Percentiles rank a stretch among this genome's conserved stretches.
Conservation (phyloP, 2,797 vertebrate genomes). For the Pseudotriccus pelzelni region DNA sequence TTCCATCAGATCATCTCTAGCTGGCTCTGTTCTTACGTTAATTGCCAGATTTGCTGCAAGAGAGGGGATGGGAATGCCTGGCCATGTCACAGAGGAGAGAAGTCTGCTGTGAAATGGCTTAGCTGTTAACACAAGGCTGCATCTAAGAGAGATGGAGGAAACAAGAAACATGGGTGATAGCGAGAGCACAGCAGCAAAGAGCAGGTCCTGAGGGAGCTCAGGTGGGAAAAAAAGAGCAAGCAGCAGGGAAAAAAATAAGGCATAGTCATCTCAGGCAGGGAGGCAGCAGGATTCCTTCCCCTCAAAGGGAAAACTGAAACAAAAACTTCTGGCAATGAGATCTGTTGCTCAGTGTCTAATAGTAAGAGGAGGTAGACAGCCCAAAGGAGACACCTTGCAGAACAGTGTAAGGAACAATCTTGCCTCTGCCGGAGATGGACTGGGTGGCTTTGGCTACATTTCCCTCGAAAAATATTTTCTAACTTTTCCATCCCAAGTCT, state of each 20-base stretch:
- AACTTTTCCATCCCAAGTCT: neutral
- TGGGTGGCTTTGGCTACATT: neutral
- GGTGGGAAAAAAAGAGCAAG: neutral
- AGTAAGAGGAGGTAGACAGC: neutral
- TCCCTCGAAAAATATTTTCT: neutral
- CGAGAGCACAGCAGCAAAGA: neutral
- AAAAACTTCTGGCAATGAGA: neutral
- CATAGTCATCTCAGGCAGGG: neutral
- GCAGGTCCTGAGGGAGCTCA: neutral
- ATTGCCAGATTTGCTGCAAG: neutral
- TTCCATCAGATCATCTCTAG: neutral
- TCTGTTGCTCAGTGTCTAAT: neutral
- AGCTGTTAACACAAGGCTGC: neutral
- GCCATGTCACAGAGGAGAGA: neutral
- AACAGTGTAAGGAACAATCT: neutral
- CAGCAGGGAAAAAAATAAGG: neutral
- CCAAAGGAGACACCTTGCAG: neutral
- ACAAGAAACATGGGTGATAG: rapidly evolving
- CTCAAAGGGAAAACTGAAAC: neutral
- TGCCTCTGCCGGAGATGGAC: neutral
- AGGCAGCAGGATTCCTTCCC: neutral
- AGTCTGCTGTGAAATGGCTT: neutral
- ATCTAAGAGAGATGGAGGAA: neutral
- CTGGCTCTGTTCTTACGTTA: neutral
- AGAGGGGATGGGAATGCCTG: neutral